These are phyloP conservation scores for Charina bottae DNA, from an alignment of 2,113 vertebrate species.

Conservation along the genomic window DNA sequence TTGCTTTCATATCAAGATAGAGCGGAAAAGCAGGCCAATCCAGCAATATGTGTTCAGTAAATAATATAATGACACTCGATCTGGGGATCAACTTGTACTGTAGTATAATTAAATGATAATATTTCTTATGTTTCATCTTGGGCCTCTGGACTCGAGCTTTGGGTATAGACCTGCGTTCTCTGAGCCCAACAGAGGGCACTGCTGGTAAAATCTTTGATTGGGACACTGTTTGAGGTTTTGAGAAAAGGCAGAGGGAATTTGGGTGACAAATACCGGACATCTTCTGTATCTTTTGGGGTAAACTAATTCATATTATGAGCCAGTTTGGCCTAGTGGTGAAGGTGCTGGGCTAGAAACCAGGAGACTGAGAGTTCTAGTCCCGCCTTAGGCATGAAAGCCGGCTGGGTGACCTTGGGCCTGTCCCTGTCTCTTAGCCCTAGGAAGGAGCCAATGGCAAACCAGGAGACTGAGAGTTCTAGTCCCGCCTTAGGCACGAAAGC, in stretches of 20 bases:
- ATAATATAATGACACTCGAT: neutral
- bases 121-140: neutral
- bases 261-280: neutral
- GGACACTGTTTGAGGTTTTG: neutral
- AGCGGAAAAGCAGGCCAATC: neutral
- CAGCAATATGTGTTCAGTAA: neutral
- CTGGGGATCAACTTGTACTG: neutral
- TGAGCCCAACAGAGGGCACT: conserved; percentile 68
- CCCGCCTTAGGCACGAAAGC: too few relatives aligned
- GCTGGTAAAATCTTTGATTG: conserved; percentile 47
- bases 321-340: too few relatives aligned
- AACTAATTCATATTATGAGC: neutral
- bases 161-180: neutral
- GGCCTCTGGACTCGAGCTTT: neutral
- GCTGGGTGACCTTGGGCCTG: too few relatives aligned
- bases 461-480: too few relatives aligned
- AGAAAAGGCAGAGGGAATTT: conserved; percentile 12
- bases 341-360: too few relatives aligned
- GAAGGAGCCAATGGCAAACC: too few relatives aligned
- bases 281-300: neutral
- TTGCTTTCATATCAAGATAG: conserved; percentile 3
- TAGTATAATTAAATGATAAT: neutral
- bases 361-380: too few relatives aligned
- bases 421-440: too few relatives aligned
- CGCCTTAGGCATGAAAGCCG: too few relatives aligned